A percentile compares a stretch with the other conserved stretches of the same genome.
phyloP scores from a whole-genome alignment of 2,888 invertebrate species.

The Trachelus tabidus region DNA sequence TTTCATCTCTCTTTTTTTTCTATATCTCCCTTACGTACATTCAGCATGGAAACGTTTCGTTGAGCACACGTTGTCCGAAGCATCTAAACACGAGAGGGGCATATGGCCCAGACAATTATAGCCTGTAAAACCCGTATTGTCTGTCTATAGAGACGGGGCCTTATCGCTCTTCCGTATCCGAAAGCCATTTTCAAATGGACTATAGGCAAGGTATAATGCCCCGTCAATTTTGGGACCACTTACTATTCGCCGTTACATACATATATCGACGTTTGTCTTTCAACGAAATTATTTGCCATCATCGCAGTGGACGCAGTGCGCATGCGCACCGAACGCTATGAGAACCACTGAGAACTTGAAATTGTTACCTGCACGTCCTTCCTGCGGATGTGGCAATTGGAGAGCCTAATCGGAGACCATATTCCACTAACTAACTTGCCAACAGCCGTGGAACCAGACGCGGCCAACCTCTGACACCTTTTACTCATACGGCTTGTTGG shows the following conservation, averaged over 20 bases:
- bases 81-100: neutral
- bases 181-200: neutral
- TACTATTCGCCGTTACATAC: neutral
- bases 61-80: neutral
- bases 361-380: conserved; percentile 36
- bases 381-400: conserved; percentile 40
- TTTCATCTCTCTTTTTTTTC: neutral
- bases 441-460: conserved; percentile 16
- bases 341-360: conserved; percentile 34
- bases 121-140: neutral
- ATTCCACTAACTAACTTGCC: conserved; percentile 26
- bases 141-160: neutral
- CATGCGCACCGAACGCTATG: conserved; percentile 4
- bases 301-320: neutral
- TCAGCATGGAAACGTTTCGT: neutral
- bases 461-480: conserved; percentile 6
- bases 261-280: neutral
- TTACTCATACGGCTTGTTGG: neutral
- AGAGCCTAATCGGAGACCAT: conserved; percentile 31
- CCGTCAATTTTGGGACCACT: neutral
- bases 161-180: neutral
- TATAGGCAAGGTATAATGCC: neutral
- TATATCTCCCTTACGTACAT: neutral
- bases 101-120: neutral
- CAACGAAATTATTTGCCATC: neutral